Percentiles rank a stretch among this genome's conserved stretches.
phyloP scores from a whole-genome alignment of 2,797 vertebrate genomes.

The Cossypha caffra region DNA sequence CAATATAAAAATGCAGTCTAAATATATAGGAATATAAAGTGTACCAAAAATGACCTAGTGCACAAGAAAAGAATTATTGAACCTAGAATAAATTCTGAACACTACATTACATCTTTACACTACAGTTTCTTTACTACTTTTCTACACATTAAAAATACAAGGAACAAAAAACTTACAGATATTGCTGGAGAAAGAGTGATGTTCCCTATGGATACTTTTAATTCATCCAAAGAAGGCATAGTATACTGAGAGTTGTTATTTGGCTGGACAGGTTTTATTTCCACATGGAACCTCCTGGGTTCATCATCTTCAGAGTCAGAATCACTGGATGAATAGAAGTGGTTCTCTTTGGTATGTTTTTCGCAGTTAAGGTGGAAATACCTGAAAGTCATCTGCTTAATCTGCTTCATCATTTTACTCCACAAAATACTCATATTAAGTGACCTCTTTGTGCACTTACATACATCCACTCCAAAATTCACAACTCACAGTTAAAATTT shows the following conservation, averaged over 20 bases:
- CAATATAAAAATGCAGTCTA: not conserved
- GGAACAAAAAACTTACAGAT: conserved; percentile 81
- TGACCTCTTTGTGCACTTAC: not conserved
- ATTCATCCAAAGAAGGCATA: conserved; percentile 90
- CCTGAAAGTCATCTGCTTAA: not conserved
- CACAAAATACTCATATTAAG: not conserved
- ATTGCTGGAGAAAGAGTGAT: conserved; percentile 90
- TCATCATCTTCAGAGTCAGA: conserved; percentile 93
- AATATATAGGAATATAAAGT: not conserved
- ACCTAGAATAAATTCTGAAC: not conserved
- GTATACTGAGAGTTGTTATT: conserved; percentile 87
- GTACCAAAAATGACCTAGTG: not conserved
- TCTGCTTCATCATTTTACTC: not conserved
- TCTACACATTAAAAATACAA: not conserved
- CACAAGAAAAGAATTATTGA: not conserved
- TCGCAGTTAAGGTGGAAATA: conserved; percentile 73
- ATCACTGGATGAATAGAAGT: conserved; percentile 96
- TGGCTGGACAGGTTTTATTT: conserved; percentile 93
- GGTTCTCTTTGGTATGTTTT: conserved; percentile 96
- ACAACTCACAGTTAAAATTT: not conserved
- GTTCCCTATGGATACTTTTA: conserved; percentile 94
- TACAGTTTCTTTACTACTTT: not conserved
- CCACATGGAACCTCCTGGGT: conserved; percentile 91
- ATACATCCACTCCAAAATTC: not conserved
- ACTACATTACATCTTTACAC: not conserved